Percentiles rank a stretch among this genome's conserved stretches.
These are phyloP conservation scores for Ptychoptera albimana DNA, from an alignment of 2,888 invertebrate species.

Conservation along the genomic window DNA sequence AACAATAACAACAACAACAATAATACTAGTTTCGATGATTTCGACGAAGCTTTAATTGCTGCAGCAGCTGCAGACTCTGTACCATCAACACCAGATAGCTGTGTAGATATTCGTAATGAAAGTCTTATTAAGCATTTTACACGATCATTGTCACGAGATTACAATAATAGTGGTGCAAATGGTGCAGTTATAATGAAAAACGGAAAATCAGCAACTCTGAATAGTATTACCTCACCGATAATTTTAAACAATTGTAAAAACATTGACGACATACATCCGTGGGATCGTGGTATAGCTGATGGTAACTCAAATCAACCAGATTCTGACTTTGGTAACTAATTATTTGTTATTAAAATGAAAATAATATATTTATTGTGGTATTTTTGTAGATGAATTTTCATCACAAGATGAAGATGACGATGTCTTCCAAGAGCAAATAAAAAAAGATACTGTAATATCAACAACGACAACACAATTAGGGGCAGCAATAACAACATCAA, in stretches of 20 bases:
- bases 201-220: too few species aligned
- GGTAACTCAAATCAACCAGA: conserved; percentile 77
- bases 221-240: too few species aligned
- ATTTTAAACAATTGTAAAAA: too few species aligned
- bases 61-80: neutral
- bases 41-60: neutral
- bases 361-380: neutral
- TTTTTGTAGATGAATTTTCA: conserved; percentile 57
- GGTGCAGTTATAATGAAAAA: too few species aligned
- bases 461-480: conserved; percentile 6
- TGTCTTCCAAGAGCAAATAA: too few species aligned
- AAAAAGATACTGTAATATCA: too few species aligned
- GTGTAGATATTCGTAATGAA: conserved; percentile 22
- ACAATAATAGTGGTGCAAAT: too few species aligned
- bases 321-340: conserved; percentile 56
- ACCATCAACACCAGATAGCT: conserved; percentile 15
- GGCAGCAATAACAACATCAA: conserved; percentile 11
- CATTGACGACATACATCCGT: conserved; percentile 16
- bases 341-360: conserved; percentile 11
- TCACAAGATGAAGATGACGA: conserved; percentile 54
- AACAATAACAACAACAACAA: neutral
- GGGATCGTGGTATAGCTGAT: conserved; percentile 37
- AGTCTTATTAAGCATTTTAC: conserved; percentile 7
- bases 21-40: neutral
- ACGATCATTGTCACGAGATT: too few species aligned